phyloP scores from a whole-genome alignment of 1,140 invertebrate species.

The Apolygus lucorum region DNA sequence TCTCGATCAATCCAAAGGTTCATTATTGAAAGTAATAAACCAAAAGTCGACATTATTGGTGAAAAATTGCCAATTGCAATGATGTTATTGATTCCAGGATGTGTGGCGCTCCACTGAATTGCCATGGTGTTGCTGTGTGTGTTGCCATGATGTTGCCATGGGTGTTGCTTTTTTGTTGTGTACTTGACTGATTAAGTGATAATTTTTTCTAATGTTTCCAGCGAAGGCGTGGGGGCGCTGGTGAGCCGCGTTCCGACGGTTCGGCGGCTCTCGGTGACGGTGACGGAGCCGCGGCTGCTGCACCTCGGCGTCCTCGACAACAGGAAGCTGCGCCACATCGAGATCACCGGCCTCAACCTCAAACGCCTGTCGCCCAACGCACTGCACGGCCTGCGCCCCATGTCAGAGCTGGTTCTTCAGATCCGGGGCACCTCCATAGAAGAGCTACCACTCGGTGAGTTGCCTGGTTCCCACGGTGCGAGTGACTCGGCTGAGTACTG shows the following conservation, averaged over 20 bases:
- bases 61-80: too few species aligned
- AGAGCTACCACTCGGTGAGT: slow-evolving; percentile 57
- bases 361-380: slow-evolving; percentile 58
- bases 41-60: too few species aligned
- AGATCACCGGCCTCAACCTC: slow-evolving; percentile 63
- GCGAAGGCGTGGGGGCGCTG: slow-evolving; percentile 46
- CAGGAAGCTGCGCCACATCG: slow-evolving; percentile 67
- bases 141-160: too few species aligned
- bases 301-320: slow-evolving; percentile 42
- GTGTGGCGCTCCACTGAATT: too few species aligned
- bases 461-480: slow-evolving; percentile 64
- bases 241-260: slow-evolving; percentile 46
- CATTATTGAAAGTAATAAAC: too few species aligned
- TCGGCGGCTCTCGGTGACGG: slow-evolving; percentile 55
- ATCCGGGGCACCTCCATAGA: slow-evolving; percentile 66
- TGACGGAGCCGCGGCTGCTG: slow-evolving; percentile 46
- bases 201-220: not conserved
- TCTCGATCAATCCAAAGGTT: too few species aligned
- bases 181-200: too few species aligned
- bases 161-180: too few species aligned
- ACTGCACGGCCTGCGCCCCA: slow-evolving; percentile 48
- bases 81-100: too few species aligned
- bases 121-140: too few species aligned
- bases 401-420: slow-evolving; percentile 59
- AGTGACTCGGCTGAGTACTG: too few species aligned